Percentiles rank a stretch among this genome's conserved stretches.
phyloP scores from a whole-genome alignment of 2,888 invertebrate genomes.

The Pardosa pseudoannulata region DNA sequence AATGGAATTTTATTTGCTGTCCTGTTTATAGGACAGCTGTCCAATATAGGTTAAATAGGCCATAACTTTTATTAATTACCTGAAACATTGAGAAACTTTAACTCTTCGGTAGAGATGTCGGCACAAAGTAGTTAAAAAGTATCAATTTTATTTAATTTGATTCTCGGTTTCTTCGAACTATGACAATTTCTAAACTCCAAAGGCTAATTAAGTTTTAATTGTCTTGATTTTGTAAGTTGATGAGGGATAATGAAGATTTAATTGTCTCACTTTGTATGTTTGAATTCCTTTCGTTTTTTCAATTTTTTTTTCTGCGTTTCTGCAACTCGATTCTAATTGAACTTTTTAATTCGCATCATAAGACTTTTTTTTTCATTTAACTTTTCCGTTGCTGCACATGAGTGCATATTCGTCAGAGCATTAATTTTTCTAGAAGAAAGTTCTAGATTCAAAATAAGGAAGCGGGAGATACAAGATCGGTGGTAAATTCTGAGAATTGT shows the following conservation, averaged over 20 bases:
- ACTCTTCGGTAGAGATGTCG: not conserved
- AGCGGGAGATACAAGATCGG: too few species aligned
- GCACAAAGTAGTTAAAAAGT: not conserved
- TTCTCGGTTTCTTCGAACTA: not conserved
- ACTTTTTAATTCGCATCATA: not conserved
- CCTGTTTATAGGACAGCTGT: too few species aligned
- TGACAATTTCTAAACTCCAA: not conserved
- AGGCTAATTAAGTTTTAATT: slow-evolving; percentile 9
- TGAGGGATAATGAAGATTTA: not conserved
- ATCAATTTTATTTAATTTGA: not conserved
- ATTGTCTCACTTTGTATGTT: not conserved
- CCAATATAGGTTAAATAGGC: too few species aligned
- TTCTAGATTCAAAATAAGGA: not conserved
- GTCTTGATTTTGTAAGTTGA: slow-evolving; percentile 2
- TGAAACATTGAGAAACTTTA: not conserved
- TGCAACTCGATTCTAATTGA: not conserved
- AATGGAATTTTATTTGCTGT: too few species aligned
- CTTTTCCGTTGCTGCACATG: not conserved
- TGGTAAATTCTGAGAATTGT: too few species aligned
- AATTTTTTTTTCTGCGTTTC: not conserved
- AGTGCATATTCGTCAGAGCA: not conserved
- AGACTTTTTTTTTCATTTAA: not conserved
- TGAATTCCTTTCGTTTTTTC: not conserved
- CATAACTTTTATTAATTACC: not conserved
- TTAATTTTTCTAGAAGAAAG: not conserved